Base-by-base conservation (phyloP, 2,797 vertebrate species). In the Manis crassicaudata region DNA sequence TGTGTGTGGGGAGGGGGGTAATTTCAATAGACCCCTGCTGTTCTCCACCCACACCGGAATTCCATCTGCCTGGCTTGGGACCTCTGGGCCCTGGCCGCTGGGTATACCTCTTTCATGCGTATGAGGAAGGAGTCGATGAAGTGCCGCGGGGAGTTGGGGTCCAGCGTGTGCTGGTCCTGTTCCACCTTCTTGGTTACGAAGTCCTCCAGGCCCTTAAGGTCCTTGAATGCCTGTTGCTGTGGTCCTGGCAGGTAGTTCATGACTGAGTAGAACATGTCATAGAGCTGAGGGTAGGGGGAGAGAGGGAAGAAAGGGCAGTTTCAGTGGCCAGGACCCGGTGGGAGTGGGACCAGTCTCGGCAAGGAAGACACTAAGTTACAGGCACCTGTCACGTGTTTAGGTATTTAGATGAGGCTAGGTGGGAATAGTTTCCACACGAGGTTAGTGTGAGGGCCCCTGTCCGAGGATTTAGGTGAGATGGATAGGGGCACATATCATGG, bases 101-200 rank as follows among this genome's bases (percentile, higher is more conserved):
- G 37, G 3, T 2, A 25, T 88, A 98, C 97, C 97, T 98, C 52
- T 20, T 73, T 62, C 90, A 98, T 97, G 35, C 54, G 94, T 90
- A 97, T 96, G 32, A 98, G 95, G 83, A 98, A 98, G 35, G 92
- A 92, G 83, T 98, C 96, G 1, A 97, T 98, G 65, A 97, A 97
- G 87, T 97, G 18, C n/a, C 92, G 58, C 0, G 97, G 97, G 40
- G 90, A 88, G 11, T 79, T 96, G 27, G 87, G 92, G 14, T 98
- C 95, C 80, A 98, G 93, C 0, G 98, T 95, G 7, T 16, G n/a
- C 20, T 92, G 88, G 50, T 93, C 95, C 25, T 92, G 50, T 25
- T 93, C 56, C 90, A 97, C 92, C 58, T 96, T 97, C 96, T 90
- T 93, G 12, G 70, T 3, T 29, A 97, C 85, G 52, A 97, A 98